Percentiles rank a stretch among this genome's conserved stretches.
phyloP scores from a whole-genome alignment of 2,797 vertebrate species.

The Danio albolineatus region DNA sequence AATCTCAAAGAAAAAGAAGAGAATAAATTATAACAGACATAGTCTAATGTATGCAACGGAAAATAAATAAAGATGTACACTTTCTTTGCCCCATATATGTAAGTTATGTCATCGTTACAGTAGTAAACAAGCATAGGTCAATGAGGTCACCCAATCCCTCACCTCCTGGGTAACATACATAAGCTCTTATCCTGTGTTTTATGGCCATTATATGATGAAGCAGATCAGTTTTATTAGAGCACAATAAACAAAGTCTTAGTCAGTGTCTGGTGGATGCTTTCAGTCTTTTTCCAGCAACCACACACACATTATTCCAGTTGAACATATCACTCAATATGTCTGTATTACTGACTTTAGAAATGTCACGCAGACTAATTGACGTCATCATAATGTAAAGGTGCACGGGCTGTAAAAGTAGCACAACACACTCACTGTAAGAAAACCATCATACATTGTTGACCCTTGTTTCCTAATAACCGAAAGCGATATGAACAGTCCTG shows the following conservation, averaged over 20 bases:
- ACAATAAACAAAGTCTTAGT: slow-evolving; percentile 8
- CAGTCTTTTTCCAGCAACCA: slow-evolving; percentile 5
- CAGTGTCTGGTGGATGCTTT: background rate
- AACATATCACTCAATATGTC: background rate
- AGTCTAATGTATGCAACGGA: too few species aligned
- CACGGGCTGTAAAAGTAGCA: too few species aligned
- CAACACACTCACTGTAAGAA: too few species aligned
- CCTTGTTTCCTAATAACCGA: too few species aligned
- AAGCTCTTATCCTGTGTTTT: background rate
- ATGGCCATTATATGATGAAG: background rate
- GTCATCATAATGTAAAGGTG: too few species aligned
- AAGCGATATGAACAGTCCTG: too few species aligned
- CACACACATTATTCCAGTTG: background rate
- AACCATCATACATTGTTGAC: too few species aligned
- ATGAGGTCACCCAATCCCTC: background rate
- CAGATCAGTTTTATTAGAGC: background rate
- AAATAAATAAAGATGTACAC: too few species aligned
- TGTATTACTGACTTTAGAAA: background rate
- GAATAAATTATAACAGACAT: too few species aligned
- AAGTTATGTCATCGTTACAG: background rate
- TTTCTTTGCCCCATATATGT: too few species aligned
- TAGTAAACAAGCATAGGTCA: background rate
- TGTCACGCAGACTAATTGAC: too few species aligned
- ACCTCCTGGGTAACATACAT: background rate
- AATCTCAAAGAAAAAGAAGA: too few species aligned